A percentile compares a stretch with the other conserved stretches of the same genome.
phyloP scores from a whole-genome alignment of 2,888 invertebrate species.

The Epinotia brunnichana region DNA sequence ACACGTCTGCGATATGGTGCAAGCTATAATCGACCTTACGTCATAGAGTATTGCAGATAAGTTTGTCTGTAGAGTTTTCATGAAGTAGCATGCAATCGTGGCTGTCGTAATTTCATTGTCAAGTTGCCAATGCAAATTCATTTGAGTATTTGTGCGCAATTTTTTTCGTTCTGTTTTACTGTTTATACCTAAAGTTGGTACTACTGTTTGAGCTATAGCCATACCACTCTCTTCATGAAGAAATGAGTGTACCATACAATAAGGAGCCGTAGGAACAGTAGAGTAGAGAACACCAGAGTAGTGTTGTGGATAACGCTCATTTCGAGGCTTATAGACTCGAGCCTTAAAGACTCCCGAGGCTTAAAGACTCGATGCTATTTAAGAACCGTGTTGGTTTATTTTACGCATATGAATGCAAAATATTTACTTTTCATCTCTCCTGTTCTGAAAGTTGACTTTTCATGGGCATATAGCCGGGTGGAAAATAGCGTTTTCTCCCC shows the following conservation, averaged over 20 bases:
- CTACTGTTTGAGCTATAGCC: slow-evolving; percentile 6
- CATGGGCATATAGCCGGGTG: no score
- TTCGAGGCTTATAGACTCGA: no score
- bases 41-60: neutral
- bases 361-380: no score
- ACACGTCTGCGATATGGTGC: neutral
- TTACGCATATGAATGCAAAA: no score
- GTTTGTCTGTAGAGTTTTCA: neutral
- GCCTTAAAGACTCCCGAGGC: no score
- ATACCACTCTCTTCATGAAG: slow-evolving; percentile 98
- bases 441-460: no score
- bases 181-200: neutral
- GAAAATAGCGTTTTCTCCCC: no score
- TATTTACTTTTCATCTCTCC: no score
- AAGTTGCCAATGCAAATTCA: neutral
- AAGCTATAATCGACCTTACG: neutral
- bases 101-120: neutral
- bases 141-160: neutral
- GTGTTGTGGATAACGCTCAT: no score
- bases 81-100: neutral
- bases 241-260: slow-evolving; percentile 99
- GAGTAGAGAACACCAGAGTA: no score
- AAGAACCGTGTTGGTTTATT: no score
- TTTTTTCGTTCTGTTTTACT: neutral
- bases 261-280: no score